Evolutionary conservation across 2,113 vertebrate genomes (phyloP).

Genomic region (Oreochromis tanganicae): DNA sequence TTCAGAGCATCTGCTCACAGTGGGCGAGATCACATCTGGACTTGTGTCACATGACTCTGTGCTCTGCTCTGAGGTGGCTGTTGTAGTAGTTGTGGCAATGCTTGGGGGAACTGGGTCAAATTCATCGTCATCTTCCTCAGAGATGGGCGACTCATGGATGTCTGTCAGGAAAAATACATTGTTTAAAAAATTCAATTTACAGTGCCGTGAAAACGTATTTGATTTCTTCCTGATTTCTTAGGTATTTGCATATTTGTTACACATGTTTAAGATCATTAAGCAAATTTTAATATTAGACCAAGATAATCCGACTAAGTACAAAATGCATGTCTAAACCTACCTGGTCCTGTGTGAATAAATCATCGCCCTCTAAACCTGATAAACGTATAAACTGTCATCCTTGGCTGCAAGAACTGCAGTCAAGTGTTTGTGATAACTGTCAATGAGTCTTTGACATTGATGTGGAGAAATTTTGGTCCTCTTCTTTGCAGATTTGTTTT

Average conservation of each 20-base stretch:
- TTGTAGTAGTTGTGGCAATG: slow-evolving; percentile 73
- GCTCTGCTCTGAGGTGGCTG: slow-evolving; percentile 89
- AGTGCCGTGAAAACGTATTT: neutral
- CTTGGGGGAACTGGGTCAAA: slow-evolving; percentile 82
- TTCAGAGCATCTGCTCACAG: slow-evolving; percentile 88
- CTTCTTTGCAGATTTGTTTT: too few relatives aligned
- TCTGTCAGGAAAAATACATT: slow-evolving; percentile 59
- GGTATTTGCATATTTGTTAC: neutral
- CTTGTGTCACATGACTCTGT: slow-evolving; percentile 92
- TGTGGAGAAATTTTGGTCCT: too few relatives aligned
- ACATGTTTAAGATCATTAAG: neutral
- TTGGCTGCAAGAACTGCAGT: neutral
- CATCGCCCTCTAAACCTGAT: neutral
- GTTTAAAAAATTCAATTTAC: neutral
- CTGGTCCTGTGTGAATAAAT: neutral
- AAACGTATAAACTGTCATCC: neutral
- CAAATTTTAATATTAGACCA: neutral
- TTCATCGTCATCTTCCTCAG: slow-evolving; percentile 87
- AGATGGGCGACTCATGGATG: slow-evolving; percentile 80
- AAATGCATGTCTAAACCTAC: neutral
- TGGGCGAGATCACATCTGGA: slow-evolving; percentile 85
- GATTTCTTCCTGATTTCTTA: neutral
- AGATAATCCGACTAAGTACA: neutral
- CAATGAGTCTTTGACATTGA: too few relatives aligned
- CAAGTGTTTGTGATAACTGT: neutral